Evolutionary conservation across 2,797 vertebrate genomes (phyloP), one percentile per base, ranked within the genome.

Genomic region (Enteromius viviparus): DNA sequence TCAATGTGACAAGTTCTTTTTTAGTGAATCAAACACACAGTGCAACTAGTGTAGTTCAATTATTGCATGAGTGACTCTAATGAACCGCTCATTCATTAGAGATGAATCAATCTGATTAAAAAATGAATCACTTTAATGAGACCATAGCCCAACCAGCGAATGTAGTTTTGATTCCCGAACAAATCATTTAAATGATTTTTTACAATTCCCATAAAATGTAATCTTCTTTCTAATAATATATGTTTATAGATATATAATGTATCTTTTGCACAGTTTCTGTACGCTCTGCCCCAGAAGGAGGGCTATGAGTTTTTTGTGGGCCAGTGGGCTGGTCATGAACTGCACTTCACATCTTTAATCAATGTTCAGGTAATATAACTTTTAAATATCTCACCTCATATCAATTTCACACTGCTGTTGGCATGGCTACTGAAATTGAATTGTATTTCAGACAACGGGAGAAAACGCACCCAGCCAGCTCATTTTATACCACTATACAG

Each of bases 281-380:
- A 96, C 81, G 96, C 96, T 14, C 80, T 99, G 87, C 98, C 98
- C 78, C 96, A 97, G 91, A 92, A 94, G 83, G 96, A 98, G 87
- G 98, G 97, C 3, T 99, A 99, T 14, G 97, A 99, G 90, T 99
- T 99, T 91, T 98, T 96, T 32, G 89, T 99, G 84, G 97, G 97
- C 76, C 97, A 98, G 72, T 99, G 98, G 97, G 94, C 96, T 19
- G 93, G 94, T 84, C 88, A 94, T 23, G 93, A 98, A 88, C 93
- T 99, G n/a, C 98, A 99, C 89, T 98, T 99, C 90, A 97, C 96
- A 84, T 97, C 98, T 29, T 94, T 99, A 82, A 98, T 98, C 90
- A 99, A 99, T 26, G 87, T 98, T 88, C 97, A 99, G 97, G 98
- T 99, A 91, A 37, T 45, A 6, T 64, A 4, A 4, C n/a, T 11